These are phyloP conservation scores for Neoaliturus tenellus DNA, from an alignment of 2,888 invertebrate genomes.

Conservation along the genomic window DNA sequence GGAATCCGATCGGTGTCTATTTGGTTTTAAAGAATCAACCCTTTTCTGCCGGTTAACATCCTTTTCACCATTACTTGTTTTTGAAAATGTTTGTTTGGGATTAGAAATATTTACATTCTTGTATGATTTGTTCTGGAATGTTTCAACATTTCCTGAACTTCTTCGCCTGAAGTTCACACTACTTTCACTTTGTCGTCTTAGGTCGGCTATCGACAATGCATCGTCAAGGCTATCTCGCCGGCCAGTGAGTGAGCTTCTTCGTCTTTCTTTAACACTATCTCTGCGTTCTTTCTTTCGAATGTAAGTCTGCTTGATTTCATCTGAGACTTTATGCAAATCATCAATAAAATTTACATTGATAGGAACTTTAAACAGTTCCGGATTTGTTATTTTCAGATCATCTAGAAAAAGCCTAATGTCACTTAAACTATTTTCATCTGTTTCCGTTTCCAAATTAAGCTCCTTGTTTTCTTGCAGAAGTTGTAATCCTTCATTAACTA, in stretches of 20 bases:
- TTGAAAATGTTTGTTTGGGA: background rate
- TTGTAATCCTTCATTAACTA: conserved; percentile 20
- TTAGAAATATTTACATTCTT: background rate
- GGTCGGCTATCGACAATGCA: background rate
- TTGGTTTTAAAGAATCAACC: background rate
- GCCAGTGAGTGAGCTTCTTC: background rate
- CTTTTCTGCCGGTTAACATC: background rate
- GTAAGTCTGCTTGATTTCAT: conserved; percentile 41
- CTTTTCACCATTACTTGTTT: background rate
- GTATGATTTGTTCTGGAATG: background rate
- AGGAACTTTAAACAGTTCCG: conserved; percentile 10
- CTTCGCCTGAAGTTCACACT: conserved; percentile 12
- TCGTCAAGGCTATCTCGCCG: background rate
- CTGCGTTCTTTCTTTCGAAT: conserved; percentile 38
- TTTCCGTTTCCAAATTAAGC: background rate
- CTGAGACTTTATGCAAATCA: conserved; percentile 32
- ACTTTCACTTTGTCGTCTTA: conserved; percentile 11
- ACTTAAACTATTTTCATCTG: background rate
- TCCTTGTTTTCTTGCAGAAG: background rate
- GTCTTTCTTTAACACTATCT: conserved; percentile 1
- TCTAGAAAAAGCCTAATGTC: background rate
- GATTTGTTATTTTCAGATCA: conserved; percentile 6
- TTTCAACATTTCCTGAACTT: conserved; percentile 24
- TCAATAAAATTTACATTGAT: conserved; percentile 1
- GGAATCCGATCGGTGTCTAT: background rate